phyloP scores from a whole-genome alignment of 2,113 vertebrate genomes.

The Lamprologus ornatipinnis region DNA sequence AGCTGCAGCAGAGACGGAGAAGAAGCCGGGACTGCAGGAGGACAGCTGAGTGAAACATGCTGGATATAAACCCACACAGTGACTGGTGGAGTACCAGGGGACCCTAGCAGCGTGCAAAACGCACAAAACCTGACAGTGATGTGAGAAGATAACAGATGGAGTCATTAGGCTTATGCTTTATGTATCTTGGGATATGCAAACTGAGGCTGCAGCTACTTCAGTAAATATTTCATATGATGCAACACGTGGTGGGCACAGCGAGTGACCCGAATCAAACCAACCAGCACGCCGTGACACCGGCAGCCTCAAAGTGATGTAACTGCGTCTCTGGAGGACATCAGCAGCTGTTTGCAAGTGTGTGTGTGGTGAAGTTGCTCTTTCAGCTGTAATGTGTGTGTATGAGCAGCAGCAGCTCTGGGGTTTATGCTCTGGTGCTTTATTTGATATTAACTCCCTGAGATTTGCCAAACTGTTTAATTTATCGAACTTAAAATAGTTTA shows the following conservation, averaged over 20 bases:
- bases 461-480: accelerated
- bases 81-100: neutral
- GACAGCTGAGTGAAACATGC: neutral
- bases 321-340: neutral
- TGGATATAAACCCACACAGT: neutral
- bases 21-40: neutral
- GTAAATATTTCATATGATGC: neutral
- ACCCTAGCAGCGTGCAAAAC: accelerated
- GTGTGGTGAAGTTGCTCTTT: neutral
- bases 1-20: neutral
- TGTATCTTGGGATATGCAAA: neutral
- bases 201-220: neutral
- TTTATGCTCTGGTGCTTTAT: neutral
- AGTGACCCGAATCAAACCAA: neutral
- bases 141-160: neutral
- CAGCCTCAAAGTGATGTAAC: neutral
- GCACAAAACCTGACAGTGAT: neutral
- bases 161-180: neutral
- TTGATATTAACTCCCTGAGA: neutral
- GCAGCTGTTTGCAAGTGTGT: neutral
- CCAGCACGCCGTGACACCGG: neutral
- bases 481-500: neutral
- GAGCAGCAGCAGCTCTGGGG: neutral
- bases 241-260: neutral
- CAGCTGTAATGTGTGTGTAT: neutral